Conservation (phyloP, 1,140 invertebrate species). For the Tetraneura akinire region DNA sequence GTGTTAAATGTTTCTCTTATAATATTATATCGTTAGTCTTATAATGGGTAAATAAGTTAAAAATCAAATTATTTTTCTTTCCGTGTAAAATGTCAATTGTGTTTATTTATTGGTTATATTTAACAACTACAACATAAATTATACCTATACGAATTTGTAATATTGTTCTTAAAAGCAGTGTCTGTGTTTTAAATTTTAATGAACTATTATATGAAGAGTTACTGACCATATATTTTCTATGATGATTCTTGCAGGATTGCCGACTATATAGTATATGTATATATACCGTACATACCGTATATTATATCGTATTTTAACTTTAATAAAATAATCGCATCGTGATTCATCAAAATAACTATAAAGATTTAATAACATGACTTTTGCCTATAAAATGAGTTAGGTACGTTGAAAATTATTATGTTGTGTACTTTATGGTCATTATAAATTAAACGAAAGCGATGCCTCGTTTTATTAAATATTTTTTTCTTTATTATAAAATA, state of each 20-base stretch:
- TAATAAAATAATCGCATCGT: not conserved
- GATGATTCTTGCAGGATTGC: not conserved
- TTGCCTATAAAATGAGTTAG: not conserved
- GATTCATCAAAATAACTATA: not conserved
- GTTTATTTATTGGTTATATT: slow-evolving; percentile 39
- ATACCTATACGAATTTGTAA: slow-evolving; percentile 17
- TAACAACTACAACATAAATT: slow-evolving; percentile 35
- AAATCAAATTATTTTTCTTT: slow-evolving; percentile 26
- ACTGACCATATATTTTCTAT: not conserved
- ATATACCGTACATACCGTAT: not conserved
- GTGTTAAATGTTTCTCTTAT: not conserved
- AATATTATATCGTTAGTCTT: slow-evolving; percentile 16
- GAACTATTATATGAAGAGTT: not conserved
- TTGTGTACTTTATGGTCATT: not conserved
- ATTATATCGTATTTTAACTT: no score
- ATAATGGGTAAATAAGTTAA: not conserved
- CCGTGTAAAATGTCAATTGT: slow-evolving; percentile 13
- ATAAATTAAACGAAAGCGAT: no score
- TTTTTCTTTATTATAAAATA: no score
- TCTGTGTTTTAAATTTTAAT: not conserved
- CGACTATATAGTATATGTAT: no score
- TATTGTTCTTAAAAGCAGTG: slow-evolving; percentile 3
- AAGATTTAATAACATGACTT: not conserved
- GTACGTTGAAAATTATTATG: not conserved
- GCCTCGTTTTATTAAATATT: no score